A percentile compares a stretch with the other conserved stretches of the same genome.
These are phyloP conservation scores for Molossus alvarezi DNA, from an alignment of 2,797 vertebrate genomes.

Conservation along the genomic window DNA sequence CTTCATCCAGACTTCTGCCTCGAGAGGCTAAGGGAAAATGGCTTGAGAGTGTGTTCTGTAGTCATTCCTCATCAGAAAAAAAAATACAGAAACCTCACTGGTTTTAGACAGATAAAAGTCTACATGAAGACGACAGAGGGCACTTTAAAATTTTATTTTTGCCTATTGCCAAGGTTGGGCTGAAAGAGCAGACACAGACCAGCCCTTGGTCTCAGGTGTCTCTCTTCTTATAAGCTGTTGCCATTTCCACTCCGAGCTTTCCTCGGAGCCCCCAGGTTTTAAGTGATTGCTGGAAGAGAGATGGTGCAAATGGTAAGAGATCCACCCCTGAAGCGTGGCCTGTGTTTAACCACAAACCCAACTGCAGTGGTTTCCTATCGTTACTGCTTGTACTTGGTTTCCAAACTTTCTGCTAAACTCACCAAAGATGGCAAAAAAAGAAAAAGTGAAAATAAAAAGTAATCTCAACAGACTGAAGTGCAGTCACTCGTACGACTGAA, in stretches of 20 bases:
- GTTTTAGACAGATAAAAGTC: background rate
- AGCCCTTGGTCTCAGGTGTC: background rate
- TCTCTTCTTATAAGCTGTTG: background rate
- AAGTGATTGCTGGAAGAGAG: background rate
- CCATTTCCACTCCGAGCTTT: background rate
- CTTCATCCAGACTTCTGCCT: background rate
- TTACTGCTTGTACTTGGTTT: background rate
- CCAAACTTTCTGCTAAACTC: slow-evolving; percentile 1
- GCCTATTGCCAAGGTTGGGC: background rate
- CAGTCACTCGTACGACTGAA: background rate
- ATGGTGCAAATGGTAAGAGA: background rate
- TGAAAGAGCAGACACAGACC: background rate
- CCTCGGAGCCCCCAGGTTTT: background rate
- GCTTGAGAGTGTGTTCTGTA: background rate
- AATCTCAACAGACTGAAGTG: background rate
- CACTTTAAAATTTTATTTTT: background rate
- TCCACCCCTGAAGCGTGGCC: rapidly evolving
- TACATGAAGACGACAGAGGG: background rate
- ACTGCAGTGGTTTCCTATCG: background rate
- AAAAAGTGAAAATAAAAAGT: background rate
- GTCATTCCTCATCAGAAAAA: background rate
- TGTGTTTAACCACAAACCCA: slow-evolving; percentile 9
- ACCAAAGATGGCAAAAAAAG: background rate
- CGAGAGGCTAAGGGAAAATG: background rate
- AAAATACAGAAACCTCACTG: background rate